Conservation (phyloP, 2,888 invertebrate genomes). For the Pyrrhosoma nymphula region DNA sequence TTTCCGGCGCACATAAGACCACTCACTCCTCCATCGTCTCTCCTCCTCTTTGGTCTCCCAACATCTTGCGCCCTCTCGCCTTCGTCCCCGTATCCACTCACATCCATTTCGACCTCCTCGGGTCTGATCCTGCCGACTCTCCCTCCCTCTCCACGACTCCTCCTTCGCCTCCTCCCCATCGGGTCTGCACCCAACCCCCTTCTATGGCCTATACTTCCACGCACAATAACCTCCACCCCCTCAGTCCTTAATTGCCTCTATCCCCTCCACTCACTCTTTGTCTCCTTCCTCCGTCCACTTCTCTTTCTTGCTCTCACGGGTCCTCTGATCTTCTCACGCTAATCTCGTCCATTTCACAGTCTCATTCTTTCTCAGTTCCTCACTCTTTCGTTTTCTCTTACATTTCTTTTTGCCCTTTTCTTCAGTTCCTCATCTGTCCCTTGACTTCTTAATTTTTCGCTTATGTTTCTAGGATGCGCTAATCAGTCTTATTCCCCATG, state of each 20-base stretch:
- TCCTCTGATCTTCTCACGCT: neutral
- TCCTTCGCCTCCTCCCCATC: neutral
- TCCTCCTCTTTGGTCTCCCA: too few relatives aligned
- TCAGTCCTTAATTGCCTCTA: neutral
- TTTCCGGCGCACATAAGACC: too few relatives aligned
- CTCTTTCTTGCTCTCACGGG: neutral
- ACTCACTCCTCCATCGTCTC: too few relatives aligned
- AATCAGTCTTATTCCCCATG: too few relatives aligned
- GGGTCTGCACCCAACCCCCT: neutral
- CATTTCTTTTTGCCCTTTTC: neutral
- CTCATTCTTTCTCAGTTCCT: neutral
- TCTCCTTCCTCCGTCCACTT: neutral
- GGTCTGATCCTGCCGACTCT: neutral
- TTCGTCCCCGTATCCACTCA: neutral
- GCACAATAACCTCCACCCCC: neutral
- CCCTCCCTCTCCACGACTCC: neutral
- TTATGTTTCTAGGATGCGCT: neutral
- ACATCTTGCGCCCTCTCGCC: too few relatives aligned
- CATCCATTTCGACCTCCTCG: neutral
- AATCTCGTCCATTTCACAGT: neutral
- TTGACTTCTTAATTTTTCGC: neutral
- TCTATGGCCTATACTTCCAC: neutral
- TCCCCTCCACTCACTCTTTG: neutral
- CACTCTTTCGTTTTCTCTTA: neutral
- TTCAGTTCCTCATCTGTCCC: neutral